Base-by-base conservation (phyloP, 2,113 vertebrate genomes). In the Glaucidium brasilianum region DNA sequence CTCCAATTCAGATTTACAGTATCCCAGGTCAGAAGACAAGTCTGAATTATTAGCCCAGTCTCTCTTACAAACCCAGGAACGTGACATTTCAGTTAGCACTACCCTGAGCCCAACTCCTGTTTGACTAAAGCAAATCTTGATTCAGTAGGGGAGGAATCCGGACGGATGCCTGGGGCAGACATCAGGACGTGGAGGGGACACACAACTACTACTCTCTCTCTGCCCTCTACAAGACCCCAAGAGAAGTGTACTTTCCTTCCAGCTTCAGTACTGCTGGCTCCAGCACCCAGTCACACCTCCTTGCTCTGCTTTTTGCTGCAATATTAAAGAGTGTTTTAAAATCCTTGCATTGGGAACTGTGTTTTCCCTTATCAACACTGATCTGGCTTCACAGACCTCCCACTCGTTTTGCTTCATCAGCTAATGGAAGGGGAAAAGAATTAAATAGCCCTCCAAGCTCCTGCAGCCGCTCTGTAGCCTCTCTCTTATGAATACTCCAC, bases 321-420 rank as follows among this genome's bases (percentile, higher is more conserved):
- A n/a, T 69, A 71, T 32, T 73, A 39, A n/a, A 67, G 15, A 30
- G 34, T 6, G 6, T 12, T 85, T 95, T 74, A 32, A 62, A 95
- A 95, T 80, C 37, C 45, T 62, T 79, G 74, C 79, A 50, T 1
- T 39, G 77, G 77, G 75, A 92, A n/a, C 80, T n/a, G 30, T 37
- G 72, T 79, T 96, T 77, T 92, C 95, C 88, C 78, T n/a, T 82
- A 95, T 79, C 95, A 90, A 34, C 63, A 30, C 49, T 50, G 56
- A 92, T 94, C 82, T 88, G 85, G 85, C 78, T 92, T 85, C 68
- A 68, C 52, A 95, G 69, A 95, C 91, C 93, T 96, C 94, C 94
- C 92, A 95, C 92, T 90, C 19, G 1, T 88, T 95, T 88, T 93
- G 91, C 78, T 96, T 92, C 93, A 88, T 12, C 13, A 18, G 75